phyloP scores from a whole-genome alignment of 2,888 invertebrate species.

The Mesorhabditis spiculigera region DNA sequence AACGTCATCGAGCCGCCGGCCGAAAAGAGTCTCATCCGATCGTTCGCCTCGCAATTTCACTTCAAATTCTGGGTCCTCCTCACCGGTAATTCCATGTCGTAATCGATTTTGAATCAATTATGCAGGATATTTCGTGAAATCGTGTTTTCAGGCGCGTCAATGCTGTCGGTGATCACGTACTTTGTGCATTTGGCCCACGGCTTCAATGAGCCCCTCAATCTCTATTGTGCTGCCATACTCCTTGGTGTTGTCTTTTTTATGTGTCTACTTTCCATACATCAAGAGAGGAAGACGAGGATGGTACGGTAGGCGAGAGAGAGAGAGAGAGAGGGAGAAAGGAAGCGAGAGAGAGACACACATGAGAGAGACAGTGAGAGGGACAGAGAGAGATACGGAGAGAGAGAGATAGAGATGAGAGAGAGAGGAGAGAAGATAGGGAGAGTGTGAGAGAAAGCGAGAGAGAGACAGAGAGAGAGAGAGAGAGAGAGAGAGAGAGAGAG shows the following conservation, averaged over 20 bases:
- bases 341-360: no score
- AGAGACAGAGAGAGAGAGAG: no score
- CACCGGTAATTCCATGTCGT: neutral
- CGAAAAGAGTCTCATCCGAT: constrained; percentile 33
- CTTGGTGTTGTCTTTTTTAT: constrained; percentile 49
- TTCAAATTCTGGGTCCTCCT: constrained; percentile 56
- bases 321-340: no score
- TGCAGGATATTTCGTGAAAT: neutral
- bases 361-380: no score
- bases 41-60: constrained; percentile 51
- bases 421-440: no score
- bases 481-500: no score
- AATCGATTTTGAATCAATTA: neutral
- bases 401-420: no score
- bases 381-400: no score
- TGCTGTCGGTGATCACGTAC: constrained; percentile 49
- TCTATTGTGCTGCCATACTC: constrained; percentile 53
- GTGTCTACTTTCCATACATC: constrained; percentile 50
- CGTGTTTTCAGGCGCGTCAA: constrained; percentile 31
- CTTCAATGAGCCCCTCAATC: constrained; percentile 50
- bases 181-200: constrained; percentile 54
- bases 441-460: no score
- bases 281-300: constrained; percentile 50
- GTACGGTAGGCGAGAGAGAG: constrained; percentile 22
- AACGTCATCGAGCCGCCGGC: constrained; percentile 37